Conservation (phyloP, 2,888 invertebrate species). For the Hylaea fasciaria region DNA sequence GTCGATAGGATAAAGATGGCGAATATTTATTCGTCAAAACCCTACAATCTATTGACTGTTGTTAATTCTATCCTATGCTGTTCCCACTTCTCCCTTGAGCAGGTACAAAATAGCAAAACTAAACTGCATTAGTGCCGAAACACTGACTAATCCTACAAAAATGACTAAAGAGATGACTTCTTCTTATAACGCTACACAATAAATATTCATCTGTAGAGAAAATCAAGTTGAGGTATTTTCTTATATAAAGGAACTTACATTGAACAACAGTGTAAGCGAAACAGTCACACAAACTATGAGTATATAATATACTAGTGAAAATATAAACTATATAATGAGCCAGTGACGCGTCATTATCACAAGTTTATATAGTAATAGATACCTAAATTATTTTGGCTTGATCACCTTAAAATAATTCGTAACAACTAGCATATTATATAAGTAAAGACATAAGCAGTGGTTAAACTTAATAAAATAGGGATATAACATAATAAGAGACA, state of each 20-base stretch:
- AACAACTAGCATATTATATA: not conserved
- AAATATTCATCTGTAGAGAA: constrained; percentile 61
- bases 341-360: not conserved
- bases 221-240: constrained; percentile 70
- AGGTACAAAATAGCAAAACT: constrained; percentile 67
- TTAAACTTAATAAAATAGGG: not conserved
- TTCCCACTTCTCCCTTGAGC: constrained; percentile 48
- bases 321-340: not conserved
- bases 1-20: too few species aligned
- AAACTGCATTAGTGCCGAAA: constrained; percentile 37
- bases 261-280: constrained; percentile 39
- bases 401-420: constrained; percentile 36
- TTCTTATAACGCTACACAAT: constrained; percentile 69
- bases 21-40: too few species aligned
- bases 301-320: not conserved
- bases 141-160: constrained; percentile 66
- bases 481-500: too few species aligned
- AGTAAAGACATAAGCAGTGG: constrained; percentile 1
- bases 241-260: constrained; percentile 64
- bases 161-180: constrained; percentile 80
- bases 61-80: constrained; percentile 24
- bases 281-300: constrained; percentile 19
- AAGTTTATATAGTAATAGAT: not conserved
- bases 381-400: constrained; percentile 50
- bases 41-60: constrained; percentile 1